Evolutionary conservation across 2,113 vertebrate species (phyloP).

Genomic region (Chionis minor): DNA sequence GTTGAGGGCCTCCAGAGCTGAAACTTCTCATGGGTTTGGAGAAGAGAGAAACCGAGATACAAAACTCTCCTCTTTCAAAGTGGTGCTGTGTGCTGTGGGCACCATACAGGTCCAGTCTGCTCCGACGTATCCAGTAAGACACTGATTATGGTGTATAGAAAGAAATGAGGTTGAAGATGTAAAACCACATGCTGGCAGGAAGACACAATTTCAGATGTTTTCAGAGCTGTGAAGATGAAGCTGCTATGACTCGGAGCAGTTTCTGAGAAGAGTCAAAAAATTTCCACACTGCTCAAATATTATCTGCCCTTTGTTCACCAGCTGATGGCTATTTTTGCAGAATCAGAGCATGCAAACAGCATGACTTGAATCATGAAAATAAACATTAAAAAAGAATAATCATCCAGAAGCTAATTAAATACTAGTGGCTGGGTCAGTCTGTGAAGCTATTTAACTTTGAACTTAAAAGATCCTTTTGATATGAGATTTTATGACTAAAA

Average conservation of each 20-base stretch:
- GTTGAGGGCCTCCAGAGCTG: neutral
- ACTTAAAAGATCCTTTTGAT: conserved; percentile 25
- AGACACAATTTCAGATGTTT: neutral
- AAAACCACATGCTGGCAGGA: conserved; percentile 3
- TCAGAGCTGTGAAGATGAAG: neutral
- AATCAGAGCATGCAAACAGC: conserved; percentile 27
- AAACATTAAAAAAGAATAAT: conserved; percentile 18
- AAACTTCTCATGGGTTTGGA: neutral
- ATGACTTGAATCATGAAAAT: conserved; percentile 9
- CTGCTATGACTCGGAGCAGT: neutral
- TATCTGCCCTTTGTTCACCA: neutral
- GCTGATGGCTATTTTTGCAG: neutral
- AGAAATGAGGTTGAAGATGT: neutral
- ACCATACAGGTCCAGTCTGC: neutral
- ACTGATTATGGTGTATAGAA: neutral
- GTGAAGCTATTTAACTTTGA: neutral
- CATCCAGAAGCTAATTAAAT: conserved; percentile 30
- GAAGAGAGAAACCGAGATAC: neutral
- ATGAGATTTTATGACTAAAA: neutral
- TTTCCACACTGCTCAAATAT: neutral
- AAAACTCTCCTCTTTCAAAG: neutral
- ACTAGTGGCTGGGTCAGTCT: neutral
- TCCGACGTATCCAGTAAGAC: neutral
- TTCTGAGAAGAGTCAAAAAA: conserved; percentile 38
- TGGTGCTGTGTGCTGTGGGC: neutral